Evolutionary conservation across 2,797 vertebrate genomes (phyloP).

Genomic region (Phataginus tricuspis): DNA sequence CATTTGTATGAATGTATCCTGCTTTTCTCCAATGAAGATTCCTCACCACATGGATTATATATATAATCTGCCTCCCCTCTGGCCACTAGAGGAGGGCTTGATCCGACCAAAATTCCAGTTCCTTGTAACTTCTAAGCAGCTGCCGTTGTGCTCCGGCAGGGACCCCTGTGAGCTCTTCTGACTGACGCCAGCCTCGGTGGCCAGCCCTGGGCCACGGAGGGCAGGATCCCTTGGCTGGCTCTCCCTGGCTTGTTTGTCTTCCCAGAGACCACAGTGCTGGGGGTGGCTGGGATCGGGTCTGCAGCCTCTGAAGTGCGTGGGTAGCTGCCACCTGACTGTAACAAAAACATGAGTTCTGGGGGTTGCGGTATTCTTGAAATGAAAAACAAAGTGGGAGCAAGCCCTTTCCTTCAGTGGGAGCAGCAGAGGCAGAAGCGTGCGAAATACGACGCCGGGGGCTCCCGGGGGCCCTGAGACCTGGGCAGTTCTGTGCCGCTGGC

Average conservation of each 20-base stretch:
- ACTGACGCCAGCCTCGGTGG: rapidly evolving
- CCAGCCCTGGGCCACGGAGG: not conserved
- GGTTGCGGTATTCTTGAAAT: not conserved
- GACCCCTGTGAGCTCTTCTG: not conserved
- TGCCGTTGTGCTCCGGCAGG: not conserved
- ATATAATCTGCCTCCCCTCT: not conserved
- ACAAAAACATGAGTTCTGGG: not conserved
- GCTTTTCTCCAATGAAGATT: not conserved
- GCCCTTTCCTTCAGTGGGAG: conserved; percentile 48
- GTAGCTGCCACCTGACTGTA: not conserved
- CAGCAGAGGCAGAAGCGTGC: not conserved
- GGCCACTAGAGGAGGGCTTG: not conserved
- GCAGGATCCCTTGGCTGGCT: not conserved
- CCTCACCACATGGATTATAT: not conserved
- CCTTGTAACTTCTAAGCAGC: not conserved
- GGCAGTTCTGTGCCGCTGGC: conserved; percentile 56
- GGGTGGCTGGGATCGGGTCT: not conserved
- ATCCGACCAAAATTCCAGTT: not conserved
- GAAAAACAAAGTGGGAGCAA: conserved; percentile 43
- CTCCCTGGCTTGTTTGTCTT: not conserved
- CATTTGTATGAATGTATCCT: not conserved
- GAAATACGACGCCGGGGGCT: not conserved
- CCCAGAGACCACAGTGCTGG: not conserved
- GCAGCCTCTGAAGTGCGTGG: not conserved
- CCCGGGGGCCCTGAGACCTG: conserved; percentile 37